Conservation (phyloP, 2,113 vertebrate genomes). For the Mellivora capensis region DNA sequence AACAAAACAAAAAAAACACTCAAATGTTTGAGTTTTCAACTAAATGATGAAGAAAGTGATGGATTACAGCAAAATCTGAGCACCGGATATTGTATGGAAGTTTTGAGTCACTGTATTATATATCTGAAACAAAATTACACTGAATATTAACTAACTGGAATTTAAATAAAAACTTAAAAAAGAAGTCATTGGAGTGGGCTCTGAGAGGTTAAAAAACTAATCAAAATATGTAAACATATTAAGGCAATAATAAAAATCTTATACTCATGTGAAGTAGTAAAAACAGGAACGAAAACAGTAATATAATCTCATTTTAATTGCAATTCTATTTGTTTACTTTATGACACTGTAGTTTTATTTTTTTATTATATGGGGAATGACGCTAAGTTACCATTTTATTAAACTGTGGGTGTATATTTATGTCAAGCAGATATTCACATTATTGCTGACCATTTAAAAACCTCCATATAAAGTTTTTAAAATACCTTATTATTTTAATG, state of each 20-base stretch:
- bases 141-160: not conserved
- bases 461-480: not conserved
- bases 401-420: not conserved
- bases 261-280: not conserved
- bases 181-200: not conserved
- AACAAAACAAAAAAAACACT: not conserved
- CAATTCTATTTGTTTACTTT: not conserved
- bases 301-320: slow-evolving; percentile 37
- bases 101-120: not conserved
- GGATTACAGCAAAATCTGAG: not conserved
- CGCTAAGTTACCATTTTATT: not conserved
- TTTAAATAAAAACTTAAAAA: not conserved
- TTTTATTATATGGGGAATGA: not conserved
- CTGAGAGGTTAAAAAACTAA: not conserved
- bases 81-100: not conserved
- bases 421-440: not conserved
- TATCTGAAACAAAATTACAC: not conserved
- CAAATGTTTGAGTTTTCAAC: not conserved
- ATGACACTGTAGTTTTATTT: not conserved
- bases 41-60: not conserved
- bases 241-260: not conserved
- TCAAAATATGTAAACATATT: not conserved
- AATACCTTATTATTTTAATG: not conserved
- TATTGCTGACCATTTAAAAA: slow-evolving; percentile 26
- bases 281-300: not conserved